Evolutionary conservation across 2,888 invertebrate genomes (phyloP).

Genomic region (Agrotis exclamationis): DNA sequence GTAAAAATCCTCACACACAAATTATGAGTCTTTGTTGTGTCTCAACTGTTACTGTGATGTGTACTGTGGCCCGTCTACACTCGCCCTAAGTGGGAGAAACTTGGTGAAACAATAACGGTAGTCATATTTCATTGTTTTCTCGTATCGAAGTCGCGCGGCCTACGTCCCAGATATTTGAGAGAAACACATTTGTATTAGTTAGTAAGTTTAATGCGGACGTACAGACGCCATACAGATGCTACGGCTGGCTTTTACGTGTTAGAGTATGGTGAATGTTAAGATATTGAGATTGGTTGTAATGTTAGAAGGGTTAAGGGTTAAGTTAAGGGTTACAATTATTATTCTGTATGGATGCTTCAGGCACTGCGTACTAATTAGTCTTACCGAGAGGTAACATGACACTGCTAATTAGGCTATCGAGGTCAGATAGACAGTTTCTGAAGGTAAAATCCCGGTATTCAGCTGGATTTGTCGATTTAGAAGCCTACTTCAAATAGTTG

Average conservation of each 20-base stretch:
- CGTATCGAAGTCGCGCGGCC: constrained; percentile 70
- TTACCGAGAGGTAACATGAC: too few species aligned
- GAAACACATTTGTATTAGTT: constrained; percentile 69
- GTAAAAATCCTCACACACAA: neutral
- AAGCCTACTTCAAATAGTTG: neutral
- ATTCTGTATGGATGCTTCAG: too few species aligned
- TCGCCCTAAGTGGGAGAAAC: constrained; percentile 63
- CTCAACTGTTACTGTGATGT: neutral
- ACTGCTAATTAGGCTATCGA: too few species aligned
- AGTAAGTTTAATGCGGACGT: constrained; percentile 60
- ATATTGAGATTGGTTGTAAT: neutral
- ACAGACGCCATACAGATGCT: constrained; percentile 54
- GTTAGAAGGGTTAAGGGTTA: too few species aligned
- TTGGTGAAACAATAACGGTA: constrained; percentile 79
- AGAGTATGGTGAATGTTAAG: neutral
- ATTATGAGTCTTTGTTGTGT: neutral
- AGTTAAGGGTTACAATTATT: too few species aligned
- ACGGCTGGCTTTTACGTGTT: constrained; percentile 25
- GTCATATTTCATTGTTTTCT: constrained; percentile 78
- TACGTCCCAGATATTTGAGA: constrained; percentile 61
- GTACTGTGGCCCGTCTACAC: constrained; percentile 1
- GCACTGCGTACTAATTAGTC: neutral
- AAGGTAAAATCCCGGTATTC: too few species aligned
- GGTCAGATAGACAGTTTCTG: too few species aligned
- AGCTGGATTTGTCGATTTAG: too few species aligned